Evolutionary conservation across 1,140 invertebrate species (phyloP).

Genomic region (Drosophila ercepeae): DNA sequence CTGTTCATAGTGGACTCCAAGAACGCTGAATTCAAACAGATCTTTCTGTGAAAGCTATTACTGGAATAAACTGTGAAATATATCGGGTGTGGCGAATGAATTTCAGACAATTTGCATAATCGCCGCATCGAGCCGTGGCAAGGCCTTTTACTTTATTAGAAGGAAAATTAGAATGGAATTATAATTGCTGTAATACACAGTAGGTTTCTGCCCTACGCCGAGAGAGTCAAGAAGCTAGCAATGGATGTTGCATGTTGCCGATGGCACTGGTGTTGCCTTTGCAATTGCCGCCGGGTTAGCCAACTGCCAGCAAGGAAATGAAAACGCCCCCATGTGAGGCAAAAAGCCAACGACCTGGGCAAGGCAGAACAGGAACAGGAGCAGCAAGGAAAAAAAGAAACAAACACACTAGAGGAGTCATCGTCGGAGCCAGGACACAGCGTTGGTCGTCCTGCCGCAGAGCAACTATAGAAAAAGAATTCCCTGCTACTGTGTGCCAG

Average conservation of each 20-base stretch:
- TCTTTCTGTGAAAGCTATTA: neutral
- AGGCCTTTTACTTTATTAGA: constrained; percentile 63
- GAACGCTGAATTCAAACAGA: neutral
- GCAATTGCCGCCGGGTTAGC: constrained; percentile 50
- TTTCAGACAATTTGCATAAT: constrained; percentile 27
- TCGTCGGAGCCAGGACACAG: constrained; percentile 28
- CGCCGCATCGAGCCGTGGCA: constrained; percentile 17
- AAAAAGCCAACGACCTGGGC: constrained; percentile 77
- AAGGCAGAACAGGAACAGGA: constrained; percentile 11
- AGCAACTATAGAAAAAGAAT: constrained; percentile 52
- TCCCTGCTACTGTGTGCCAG: constrained; percentile 18
- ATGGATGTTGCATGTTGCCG: constrained; percentile 55
- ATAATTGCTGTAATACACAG: constrained; percentile 56
- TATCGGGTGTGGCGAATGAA: constrained; percentile 23
- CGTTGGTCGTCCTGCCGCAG: constrained; percentile 46
- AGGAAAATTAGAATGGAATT: constrained; percentile 69
- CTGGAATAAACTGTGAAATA: neutral
- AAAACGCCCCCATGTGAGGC: constrained; percentile 73
- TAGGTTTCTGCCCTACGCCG: neutral
- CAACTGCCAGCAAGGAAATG: constrained; percentile 67
- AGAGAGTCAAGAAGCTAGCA: constrained; percentile 1
- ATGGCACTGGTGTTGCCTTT: constrained; percentile 49
- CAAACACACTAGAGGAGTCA: constrained; percentile 47
- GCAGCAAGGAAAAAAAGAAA: constrained; percentile 45
- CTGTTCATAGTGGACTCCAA: neutral